phyloP scores from a whole-genome alignment of 2,797 vertebrate species.

The Hylomyscus alleni region DNA sequence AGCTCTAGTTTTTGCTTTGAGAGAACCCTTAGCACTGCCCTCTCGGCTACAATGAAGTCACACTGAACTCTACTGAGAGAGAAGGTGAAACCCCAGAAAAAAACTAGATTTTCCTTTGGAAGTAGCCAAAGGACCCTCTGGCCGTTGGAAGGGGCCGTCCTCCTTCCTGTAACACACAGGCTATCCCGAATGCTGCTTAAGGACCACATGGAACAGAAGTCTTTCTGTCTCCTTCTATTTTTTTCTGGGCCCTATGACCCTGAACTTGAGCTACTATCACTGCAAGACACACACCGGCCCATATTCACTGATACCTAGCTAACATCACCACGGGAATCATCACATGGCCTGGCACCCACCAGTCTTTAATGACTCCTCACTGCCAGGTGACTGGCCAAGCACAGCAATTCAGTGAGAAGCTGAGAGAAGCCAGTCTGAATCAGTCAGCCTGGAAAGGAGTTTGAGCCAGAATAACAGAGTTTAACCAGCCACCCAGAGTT shows the following conservation, averaged over 20 bases:
- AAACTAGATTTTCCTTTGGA: not conserved
- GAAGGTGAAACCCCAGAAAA: not conserved
- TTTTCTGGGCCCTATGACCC: not conserved
- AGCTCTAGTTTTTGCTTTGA: not conserved
- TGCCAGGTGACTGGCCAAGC: not conserved
- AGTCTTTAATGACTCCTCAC: not conserved
- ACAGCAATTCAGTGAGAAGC: not conserved
- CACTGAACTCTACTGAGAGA: not conserved
- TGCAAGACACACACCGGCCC: not conserved
- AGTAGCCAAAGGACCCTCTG: not conserved
- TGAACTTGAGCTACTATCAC: not conserved
- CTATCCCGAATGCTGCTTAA: not conserved
- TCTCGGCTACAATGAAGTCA: not conserved
- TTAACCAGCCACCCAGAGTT: not conserved
- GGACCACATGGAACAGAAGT: not conserved
- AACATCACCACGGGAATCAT: not conserved
- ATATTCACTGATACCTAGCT: not conserved
- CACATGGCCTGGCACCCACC: not conserved
- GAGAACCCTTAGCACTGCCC: not conserved
- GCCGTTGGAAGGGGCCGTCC: not conserved
- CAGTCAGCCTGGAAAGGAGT: not conserved
- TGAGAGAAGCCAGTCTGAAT: not conserved
- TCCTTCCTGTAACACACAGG: not conserved
- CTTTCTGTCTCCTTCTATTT: not conserved
- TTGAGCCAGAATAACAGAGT: not conserved